Percentiles rank a stretch among this genome's conserved stretches.
Conservation (phyloP, 2,888 invertebrate genomes). For the Campaea margaritaria region DNA sequence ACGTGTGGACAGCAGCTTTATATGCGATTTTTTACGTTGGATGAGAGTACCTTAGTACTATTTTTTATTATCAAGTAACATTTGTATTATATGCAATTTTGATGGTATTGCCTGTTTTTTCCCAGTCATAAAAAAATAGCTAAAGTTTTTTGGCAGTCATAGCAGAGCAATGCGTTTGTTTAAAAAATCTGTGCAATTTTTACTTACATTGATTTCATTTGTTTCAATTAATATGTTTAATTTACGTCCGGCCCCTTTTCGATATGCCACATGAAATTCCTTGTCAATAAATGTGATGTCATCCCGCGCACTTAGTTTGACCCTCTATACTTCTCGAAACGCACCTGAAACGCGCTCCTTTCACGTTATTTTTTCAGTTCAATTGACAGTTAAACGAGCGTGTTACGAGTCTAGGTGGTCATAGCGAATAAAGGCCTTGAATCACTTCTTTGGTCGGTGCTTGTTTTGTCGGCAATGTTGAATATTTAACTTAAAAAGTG, state of each 20-base stretch:
- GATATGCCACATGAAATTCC: no score
- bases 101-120: background rate
- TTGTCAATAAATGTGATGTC: no score
- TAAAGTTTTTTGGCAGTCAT: slow-evolving; percentile 46
- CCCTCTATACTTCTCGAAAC: no score
- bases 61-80: background rate
- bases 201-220: slow-evolving; percentile 72
- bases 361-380: no score
- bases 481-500: slow-evolving; percentile 35
- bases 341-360: no score
- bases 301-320: no score
- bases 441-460: slow-evolving; percentile 64
- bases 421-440: no score
- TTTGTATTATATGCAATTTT: background rate
- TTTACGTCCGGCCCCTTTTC: no score
- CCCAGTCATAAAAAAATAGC: slow-evolving; percentile 4
- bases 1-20: slow-evolving; percentile 15
- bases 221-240: slow-evolving; percentile 74
- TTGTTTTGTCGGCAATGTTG: slow-evolving; percentile 30
- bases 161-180: slow-evolving; percentile 60
- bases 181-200: slow-evolving; percentile 65
- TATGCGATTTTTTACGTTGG: slow-evolving; percentile 9
- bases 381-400: no score
- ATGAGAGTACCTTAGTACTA: slow-evolving; percentile 4
- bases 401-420: no score